Percentiles rank a stretch among this genome's conserved stretches.
phyloP scores from a whole-genome alignment of 2,888 invertebrate species.

The Drosophila acutilabella region DNA sequence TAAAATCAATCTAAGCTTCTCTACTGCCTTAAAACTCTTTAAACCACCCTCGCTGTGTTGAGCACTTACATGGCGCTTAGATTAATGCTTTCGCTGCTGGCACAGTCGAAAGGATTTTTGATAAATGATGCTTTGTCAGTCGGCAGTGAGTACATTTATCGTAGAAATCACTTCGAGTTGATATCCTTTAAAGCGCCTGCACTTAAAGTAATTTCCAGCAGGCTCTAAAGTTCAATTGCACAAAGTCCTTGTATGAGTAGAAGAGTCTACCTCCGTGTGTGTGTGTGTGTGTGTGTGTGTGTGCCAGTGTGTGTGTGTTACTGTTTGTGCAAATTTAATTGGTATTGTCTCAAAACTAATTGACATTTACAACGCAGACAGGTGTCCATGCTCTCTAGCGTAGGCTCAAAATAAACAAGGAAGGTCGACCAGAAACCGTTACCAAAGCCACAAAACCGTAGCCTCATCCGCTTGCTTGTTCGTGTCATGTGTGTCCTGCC shows the following conservation, averaged over 20 bases:
- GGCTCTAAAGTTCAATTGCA: slow-evolving; percentile 40
- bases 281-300: background rate
- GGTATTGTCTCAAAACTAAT: slow-evolving; percentile 65
- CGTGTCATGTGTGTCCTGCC: slow-evolving; percentile 17
- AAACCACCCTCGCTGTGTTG: slow-evolving; percentile 16
- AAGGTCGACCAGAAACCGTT: slow-evolving; percentile 15
- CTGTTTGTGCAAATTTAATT: slow-evolving; percentile 61
- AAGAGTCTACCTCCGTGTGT: background rate
- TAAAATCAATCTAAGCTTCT: no score
- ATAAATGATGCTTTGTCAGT: slow-evolving; percentile 67
- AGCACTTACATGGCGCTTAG: slow-evolving; percentile 44
- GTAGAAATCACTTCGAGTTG: slow-evolving; percentile 25
- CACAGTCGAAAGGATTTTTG: slow-evolving; percentile 73
- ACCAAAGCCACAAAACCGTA: background rate
- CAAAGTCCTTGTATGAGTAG: slow-evolving; percentile 16
- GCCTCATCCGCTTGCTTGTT: background rate
- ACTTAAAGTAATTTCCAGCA: slow-evolving; percentile 58
- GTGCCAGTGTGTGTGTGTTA: background rate
- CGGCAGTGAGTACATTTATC: slow-evolving; percentile 37
- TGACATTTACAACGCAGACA: slow-evolving; percentile 68
- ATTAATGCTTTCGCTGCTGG: slow-evolving; percentile 67
- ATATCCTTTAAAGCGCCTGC: slow-evolving; percentile 40
- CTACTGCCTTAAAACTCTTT: background rate
- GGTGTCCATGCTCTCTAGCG: slow-evolving; percentile 51
- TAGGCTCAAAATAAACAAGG: slow-evolving; percentile 40